Conservation (phyloP, 2,888 invertebrate species). For the Tanaodytes sp. region DNA sequence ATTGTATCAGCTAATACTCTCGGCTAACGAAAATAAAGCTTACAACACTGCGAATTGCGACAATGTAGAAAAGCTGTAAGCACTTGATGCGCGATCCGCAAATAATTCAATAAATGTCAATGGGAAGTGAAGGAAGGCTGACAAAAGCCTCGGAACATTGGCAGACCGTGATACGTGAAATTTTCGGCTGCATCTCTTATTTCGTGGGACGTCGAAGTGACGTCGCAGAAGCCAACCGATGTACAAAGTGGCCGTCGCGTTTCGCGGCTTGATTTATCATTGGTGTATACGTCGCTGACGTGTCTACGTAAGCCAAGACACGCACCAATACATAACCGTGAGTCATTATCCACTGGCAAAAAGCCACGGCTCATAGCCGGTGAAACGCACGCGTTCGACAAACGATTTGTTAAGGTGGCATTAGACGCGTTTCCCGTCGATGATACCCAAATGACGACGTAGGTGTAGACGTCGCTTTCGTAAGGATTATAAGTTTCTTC, state of each 20-base stretch:
- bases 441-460: slow-evolving; percentile 27
- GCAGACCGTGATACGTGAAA: slow-evolving; percentile 8
- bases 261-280: slow-evolving; percentile 30
- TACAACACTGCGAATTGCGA: too few species aligned
- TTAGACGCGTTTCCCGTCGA: slow-evolving; percentile 26
- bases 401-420: slow-evolving; percentile 51
- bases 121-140: slow-evolving; percentile 12
- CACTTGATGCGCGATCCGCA: too few species aligned
- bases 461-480: slow-evolving; percentile 18
- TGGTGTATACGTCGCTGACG: slow-evolving; percentile 22
- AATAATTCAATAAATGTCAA: slow-evolving; percentile 20
- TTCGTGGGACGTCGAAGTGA: slow-evolving; percentile 6
- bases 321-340: slow-evolving; percentile 36
- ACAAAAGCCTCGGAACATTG: slow-evolving; percentile 18
- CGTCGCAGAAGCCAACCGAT: slow-evolving; percentile 7
- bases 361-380: slow-evolving; percentile 56
- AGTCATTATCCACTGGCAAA: slow-evolving; percentile 55
- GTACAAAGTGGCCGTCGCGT: slow-evolving; percentile 12
- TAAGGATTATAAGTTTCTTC: slow-evolving; percentile 18
- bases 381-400: slow-evolving; percentile 55
- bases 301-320: slow-evolving; percentile 10
- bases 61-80: too few species aligned
- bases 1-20: too few species aligned
- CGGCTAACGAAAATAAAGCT: too few species aligned
- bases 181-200: slow-evolving; percentile 10